These are phyloP conservation scores for Pammene aurita DNA, from an alignment of 2,888 invertebrate species.

Conservation along the genomic window DNA sequence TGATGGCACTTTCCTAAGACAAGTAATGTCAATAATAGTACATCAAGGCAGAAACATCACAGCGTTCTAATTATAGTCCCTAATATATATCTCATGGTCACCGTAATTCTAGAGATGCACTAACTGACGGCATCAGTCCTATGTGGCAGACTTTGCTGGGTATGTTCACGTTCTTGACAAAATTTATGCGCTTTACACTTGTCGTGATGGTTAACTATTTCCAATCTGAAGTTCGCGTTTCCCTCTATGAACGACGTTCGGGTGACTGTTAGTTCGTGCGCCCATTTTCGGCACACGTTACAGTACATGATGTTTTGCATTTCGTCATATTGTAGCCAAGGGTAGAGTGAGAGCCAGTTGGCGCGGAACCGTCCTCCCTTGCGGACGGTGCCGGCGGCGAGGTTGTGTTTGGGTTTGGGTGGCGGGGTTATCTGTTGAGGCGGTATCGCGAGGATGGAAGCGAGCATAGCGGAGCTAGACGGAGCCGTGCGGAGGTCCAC, in stretches of 20 bases:
- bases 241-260: conserved; percentile 91
- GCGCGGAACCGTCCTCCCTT: conserved; percentile 87
- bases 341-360: conserved; percentile 87
- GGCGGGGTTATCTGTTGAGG: conserved; percentile 62
- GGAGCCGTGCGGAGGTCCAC: conserved; percentile 56
- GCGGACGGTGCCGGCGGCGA: conserved; percentile 55
- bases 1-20: conserved; percentile 23
- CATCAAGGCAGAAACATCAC: conserved; percentile 25
- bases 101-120: conserved; percentile 6
- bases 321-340: conserved; percentile 89
- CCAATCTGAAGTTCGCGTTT: conserved; percentile 89
- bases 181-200: conserved; percentile 90
- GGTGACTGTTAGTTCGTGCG: conserved; percentile 86
- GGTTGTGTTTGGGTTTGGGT: conserved; percentile 45
- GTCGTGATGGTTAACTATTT: conserved; percentile 91
- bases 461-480: conserved; percentile 51
- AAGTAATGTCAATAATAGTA: conserved; percentile 7
- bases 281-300: conserved; percentile 89
- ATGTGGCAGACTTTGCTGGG: conserved; percentile 43
- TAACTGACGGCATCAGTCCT: conserved; percentile 27
- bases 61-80: conserved; percentile 19
- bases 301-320: conserved; percentile 88
- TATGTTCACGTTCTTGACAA: conserved; percentile 81
- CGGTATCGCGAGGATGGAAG: conserved; percentile 60
- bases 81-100: conserved; percentile 15